Evolutionary conservation across 2,888 invertebrate species (phyloP).

Genomic region (Hirtodrosophila duncani): DNA sequence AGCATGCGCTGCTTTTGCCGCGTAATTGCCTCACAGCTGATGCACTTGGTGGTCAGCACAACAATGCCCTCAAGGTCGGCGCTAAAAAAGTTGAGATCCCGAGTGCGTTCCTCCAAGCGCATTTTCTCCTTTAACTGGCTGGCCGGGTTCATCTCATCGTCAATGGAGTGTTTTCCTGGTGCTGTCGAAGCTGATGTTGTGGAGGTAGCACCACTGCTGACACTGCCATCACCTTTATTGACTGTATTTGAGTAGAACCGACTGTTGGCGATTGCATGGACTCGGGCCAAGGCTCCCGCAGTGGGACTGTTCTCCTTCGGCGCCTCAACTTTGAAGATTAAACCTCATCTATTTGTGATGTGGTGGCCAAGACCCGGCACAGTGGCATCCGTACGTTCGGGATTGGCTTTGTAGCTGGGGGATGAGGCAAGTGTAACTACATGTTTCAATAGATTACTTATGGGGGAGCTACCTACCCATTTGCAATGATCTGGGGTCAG

Average conservation of each 20-base stretch:
- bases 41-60: slow-evolving; percentile 89
- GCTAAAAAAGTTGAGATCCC: slow-evolving; percentile 83
- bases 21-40: slow-evolving; percentile 92
- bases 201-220: slow-evolving; percentile 31
- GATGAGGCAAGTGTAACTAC: neutral
- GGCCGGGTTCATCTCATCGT: slow-evolving; percentile 55
- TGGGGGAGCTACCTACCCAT: slow-evolving; percentile 70
- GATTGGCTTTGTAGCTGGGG: slow-evolving; percentile 74
- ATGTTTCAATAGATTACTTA: neutral
- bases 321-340: too few species aligned
- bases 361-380: slow-evolving; percentile 36
- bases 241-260: slow-evolving; percentile 74
- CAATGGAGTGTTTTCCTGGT: slow-evolving; percentile 43
- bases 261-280: slow-evolving; percentile 74
- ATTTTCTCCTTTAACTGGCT: slow-evolving; percentile 78
- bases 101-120: slow-evolving; percentile 77
- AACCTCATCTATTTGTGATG: too few species aligned
- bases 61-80: slow-evolving; percentile 94
- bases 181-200: slow-evolving; percentile 28
- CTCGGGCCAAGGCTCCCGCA: too few species aligned
- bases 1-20: slow-evolving; percentile 93
- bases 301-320: too few species aligned
- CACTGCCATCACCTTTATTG: slow-evolving; percentile 63
- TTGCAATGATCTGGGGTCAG: slow-evolving; percentile 79
- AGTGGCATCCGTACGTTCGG: slow-evolving; percentile 51